Evolutionary conservation across 2,113 vertebrate species (phyloP).

Genomic region (Halichoeres trimaculatus): DNA sequence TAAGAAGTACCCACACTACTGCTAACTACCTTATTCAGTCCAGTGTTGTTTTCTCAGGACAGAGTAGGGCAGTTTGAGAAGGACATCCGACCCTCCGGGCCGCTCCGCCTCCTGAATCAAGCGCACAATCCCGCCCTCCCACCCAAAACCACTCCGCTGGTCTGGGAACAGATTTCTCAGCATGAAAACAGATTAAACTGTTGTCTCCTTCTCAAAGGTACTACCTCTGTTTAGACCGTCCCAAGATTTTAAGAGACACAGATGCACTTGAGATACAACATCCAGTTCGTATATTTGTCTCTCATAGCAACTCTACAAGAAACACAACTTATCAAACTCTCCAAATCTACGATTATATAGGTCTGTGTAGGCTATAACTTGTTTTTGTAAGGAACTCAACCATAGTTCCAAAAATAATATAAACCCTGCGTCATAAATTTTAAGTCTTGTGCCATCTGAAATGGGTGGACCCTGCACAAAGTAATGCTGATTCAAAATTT

Average conservation of each 20-base stretch:
- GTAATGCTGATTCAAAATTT: too few species aligned
- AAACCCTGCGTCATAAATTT: too few species aligned
- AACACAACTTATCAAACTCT: too few species aligned
- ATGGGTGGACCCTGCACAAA: too few species aligned
- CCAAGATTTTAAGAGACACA: not conserved
- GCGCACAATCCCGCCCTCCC: conserved; percentile 63
- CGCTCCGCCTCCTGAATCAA: conserved; percentile 69
- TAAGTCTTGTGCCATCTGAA: too few species aligned
- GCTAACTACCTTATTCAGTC: conserved; percentile 64
- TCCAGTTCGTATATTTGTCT: not conserved
- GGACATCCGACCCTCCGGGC: conserved; percentile 57
- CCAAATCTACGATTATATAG: too few species aligned
- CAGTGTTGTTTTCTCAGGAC: conserved; percentile 55
- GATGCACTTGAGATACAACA: too few species aligned
- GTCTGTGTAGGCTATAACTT: too few species aligned
- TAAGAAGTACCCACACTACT: conserved; percentile 35
- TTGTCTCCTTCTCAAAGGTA: too few species aligned
- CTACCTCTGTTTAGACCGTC: not conserved
- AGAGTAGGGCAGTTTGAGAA: conserved; percentile 38
- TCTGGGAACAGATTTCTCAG: conserved; percentile 18
- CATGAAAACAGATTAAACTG: too few species aligned
- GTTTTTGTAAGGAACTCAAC: too few species aligned
- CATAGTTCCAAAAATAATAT: too few species aligned
- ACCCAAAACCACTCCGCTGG: conserved; percentile 18
- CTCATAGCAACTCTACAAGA: not conserved